phyloP scores from a whole-genome alignment of 2,113 vertebrate genomes.

The Perognathus longimembris region DNA sequence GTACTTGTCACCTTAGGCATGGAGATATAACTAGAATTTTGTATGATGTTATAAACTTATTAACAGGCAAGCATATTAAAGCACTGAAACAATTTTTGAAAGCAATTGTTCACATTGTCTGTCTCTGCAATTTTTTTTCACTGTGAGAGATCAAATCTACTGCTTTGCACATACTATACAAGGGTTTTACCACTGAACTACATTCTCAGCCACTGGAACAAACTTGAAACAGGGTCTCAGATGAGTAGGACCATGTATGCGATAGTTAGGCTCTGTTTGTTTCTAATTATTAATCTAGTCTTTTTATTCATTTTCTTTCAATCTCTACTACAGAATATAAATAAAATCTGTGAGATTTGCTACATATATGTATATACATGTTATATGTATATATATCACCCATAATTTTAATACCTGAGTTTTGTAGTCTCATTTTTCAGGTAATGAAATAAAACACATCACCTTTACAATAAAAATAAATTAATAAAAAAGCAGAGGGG shows the following conservation, averaged over 20 bases:
- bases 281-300: neutral
- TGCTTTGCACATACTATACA: neutral
- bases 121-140: neutral
- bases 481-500: no score
- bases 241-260: neutral
- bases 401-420: neutral
- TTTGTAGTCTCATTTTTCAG: neutral
- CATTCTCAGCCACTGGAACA: neutral
- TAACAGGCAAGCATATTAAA: neutral
- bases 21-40: neutral
- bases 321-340: conserved; percentile 13
- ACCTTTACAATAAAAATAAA: no score
- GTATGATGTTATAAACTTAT: neutral
- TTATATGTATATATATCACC: neutral
- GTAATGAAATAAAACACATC: neutral
- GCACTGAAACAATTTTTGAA: conserved; percentile 15
- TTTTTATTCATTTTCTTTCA: conserved; percentile 24
- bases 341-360: neutral
- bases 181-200: neutral
- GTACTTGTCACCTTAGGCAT: neutral
- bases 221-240: neutral
- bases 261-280: conserved; percentile 12
- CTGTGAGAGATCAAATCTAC: neutral
- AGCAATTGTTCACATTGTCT: neutral
- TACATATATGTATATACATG: no score